Evolutionary conservation across 2,797 vertebrate genomes (phyloP).

Genomic region (Botia almorhae): DNA sequence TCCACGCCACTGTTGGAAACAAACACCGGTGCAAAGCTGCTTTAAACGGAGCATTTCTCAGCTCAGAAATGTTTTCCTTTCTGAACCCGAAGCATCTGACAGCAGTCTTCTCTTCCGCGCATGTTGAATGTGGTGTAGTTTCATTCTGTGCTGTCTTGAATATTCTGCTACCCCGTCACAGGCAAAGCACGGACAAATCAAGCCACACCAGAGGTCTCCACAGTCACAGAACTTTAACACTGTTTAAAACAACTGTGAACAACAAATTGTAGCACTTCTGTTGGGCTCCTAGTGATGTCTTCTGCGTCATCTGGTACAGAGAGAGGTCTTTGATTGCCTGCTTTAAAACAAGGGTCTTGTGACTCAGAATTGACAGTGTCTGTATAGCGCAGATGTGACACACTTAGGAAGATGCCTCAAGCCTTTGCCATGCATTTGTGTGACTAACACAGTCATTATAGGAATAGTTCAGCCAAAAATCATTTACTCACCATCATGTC

Average conservation of each 20-base stretch:
- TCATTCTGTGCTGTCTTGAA: conserved; percentile 29
- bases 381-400: conserved; percentile 2
- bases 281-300: background rate
- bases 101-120: conserved; percentile 5
- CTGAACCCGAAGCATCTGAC: conserved; percentile 4
- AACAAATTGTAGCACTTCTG: conserved; percentile 16
- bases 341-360: background rate
- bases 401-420: conserved; percentile 1
- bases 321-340: background rate
- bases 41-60: background rate
- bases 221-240: conserved; percentile 19
- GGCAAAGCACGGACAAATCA: conserved; percentile 7
- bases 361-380: background rate
- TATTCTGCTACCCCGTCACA: conserved; percentile 30
- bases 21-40: conserved; percentile 12
- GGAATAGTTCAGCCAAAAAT: background rate
- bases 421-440: conserved; percentile 25
- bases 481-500: background rate
- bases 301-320: background rate
- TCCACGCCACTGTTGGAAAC: background rate
- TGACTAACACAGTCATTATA: conserved; percentile 6
- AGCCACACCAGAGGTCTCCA: background rate
- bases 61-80: conserved; percentile 21
- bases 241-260: conserved; percentile 21
- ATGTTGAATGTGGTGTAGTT: conserved; percentile 28